These are phyloP conservation scores for Tupaia tana DNA, from an alignment of 2,113 vertebrate genomes.

Conservation along the genomic window DNA sequence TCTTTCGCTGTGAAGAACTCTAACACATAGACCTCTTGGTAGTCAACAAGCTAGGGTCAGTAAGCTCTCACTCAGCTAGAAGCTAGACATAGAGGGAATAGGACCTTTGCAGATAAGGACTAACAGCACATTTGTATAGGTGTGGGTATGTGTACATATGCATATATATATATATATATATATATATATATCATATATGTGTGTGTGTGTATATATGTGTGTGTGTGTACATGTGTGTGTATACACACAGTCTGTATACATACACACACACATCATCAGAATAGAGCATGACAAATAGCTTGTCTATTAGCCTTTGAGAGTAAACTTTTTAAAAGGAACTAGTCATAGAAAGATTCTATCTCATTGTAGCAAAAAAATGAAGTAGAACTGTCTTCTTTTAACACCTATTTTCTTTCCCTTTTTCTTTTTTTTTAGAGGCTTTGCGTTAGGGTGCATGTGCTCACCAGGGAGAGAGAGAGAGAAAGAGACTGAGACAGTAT, in stretches of 20 bases:
- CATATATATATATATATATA: neutral
- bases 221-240: no score
- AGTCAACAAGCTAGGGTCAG: neutral
- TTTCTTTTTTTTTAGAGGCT: no score
- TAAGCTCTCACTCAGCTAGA: neutral
- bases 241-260: no score
- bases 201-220: no score
- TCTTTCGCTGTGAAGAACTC: neutral
- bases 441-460: no score
- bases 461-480: no score
- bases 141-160: neutral
- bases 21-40: neutral
- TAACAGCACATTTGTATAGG: neutral
- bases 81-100: neutral
- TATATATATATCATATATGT: no score
- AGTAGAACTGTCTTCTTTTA: neutral
- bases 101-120: neutral
- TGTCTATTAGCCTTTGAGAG: neutral
- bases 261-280: neutral
- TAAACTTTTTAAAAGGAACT: constrained; percentile 1
- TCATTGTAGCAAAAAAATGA: neutral
- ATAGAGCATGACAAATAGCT: neutral
- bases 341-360: neutral
- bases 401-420: neutral
- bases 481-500: no score